Conservation (phyloP, 1,140 invertebrate genomes). For the Drosophila sturtevanti region DNA sequence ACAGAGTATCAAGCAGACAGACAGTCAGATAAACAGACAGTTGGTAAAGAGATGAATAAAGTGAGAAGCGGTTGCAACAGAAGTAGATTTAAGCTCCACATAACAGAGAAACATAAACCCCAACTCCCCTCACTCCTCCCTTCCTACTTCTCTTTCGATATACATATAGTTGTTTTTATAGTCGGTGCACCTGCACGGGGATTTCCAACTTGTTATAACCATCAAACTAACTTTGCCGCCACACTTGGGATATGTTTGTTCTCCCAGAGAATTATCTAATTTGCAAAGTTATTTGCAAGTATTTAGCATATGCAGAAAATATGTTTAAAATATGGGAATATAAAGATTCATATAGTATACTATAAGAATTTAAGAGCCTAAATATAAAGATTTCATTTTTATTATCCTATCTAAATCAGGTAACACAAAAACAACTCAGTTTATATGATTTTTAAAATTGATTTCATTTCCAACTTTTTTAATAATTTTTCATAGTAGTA, state of each 20-base stretch:
- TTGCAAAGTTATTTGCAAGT: conserved; percentile 52
- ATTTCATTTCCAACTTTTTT: too few relatives aligned
- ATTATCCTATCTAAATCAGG: too few relatives aligned
- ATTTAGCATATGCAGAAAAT: too few relatives aligned
- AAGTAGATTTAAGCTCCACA: not conserved
- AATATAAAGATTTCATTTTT: too few relatives aligned
- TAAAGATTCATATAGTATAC: too few relatives aligned
- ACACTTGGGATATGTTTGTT: conserved; percentile 52
- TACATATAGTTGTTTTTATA: not conserved
- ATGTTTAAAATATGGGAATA: not conserved
- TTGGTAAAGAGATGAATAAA: not conserved
- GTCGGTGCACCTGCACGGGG: conserved; percentile 41
- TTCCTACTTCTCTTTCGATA: not conserved
- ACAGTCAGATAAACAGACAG: conserved; percentile 1
- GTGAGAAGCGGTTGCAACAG: not conserved
- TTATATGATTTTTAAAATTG: too few relatives aligned
- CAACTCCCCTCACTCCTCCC: not conserved
- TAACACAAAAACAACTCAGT: too few relatives aligned
- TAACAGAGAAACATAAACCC: not conserved
- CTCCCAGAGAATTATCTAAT: conserved; percentile 54
- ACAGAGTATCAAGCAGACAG: conserved; percentile 15
- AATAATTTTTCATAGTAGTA: too few relatives aligned
- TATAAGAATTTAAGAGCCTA: too few relatives aligned
- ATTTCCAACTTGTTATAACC: conserved; percentile 41
- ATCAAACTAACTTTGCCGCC: conserved; percentile 63